Conservation (phyloP, 64 coral and sea anemone species). For the Cladopsammia gracilis region DNA sequence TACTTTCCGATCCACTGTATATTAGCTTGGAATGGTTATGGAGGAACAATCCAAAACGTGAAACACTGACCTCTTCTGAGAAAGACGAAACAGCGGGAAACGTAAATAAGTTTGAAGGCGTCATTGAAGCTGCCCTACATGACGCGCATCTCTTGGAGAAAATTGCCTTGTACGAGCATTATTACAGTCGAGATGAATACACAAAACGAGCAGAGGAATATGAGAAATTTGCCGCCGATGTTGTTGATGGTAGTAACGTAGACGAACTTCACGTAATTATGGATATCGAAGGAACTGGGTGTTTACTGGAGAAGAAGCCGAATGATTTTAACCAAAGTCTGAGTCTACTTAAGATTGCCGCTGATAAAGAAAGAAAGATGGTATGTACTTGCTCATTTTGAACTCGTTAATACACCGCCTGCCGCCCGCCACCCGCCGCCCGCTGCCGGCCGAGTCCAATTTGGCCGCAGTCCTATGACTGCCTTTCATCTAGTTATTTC, state of each 20-base stretch:
- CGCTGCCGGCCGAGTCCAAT: too few relatives aligned
- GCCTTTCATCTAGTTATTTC: too few relatives aligned
- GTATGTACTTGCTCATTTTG: background rate
- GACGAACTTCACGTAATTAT: background rate
- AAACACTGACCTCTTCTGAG: background rate
- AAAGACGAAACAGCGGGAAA: background rate
- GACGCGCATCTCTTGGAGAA: conserved; percentile 13
- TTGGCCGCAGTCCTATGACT: too few relatives aligned
- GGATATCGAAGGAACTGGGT: background rate
- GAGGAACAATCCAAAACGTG: background rate
- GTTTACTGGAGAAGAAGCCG: background rate
- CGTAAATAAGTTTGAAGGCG: background rate
- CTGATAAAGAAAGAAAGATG: background rate
- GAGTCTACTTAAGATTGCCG: background rate
- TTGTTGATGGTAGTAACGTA: background rate
- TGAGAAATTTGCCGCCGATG: conserved; percentile 3
- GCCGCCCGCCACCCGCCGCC: too few relatives aligned
- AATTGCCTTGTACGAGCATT: background rate
- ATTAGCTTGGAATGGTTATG: conserved; percentile 1
- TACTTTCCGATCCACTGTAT: conserved; percentile 13
- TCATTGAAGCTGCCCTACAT: background rate
- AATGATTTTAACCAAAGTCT: background rate
- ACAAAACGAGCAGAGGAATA: background rate
- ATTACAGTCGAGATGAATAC: conserved; percentile 28
- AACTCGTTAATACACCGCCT: too few relatives aligned